phyloP scores from a whole-genome alignment of 2,888 invertebrate genomes.

The Pseudococcus longispinus region DNA sequence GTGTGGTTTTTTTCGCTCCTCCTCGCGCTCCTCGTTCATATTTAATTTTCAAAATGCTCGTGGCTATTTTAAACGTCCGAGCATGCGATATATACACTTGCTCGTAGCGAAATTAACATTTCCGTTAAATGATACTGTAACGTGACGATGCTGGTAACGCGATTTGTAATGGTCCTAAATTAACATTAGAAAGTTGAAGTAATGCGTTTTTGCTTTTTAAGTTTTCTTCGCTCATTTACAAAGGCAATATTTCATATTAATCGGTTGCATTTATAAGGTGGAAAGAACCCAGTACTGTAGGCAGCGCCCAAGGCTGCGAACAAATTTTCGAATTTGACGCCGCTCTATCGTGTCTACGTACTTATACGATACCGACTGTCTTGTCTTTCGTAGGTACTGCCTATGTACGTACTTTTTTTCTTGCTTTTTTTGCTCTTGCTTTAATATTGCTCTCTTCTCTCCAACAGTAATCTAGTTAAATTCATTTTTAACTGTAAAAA shows the following conservation, averaged over 20 bases:
- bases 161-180: conserved; percentile 51
- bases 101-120: conserved; percentile 44
- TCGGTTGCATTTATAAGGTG: conserved; percentile 21
- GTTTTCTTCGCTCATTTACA: conserved; percentile 23
- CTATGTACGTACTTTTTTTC: background rate
- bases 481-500: conserved; percentile 56
- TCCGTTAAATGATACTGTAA: conserved; percentile 52
- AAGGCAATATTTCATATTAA: conserved; percentile 53
- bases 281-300: background rate
- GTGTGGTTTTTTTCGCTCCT: conserved; percentile 21
- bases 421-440: background rate
- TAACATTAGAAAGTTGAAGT: conserved; percentile 49
- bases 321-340: conserved; percentile 37
- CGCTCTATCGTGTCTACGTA: background rate
- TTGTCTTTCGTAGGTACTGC: too few relatives aligned
- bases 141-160: conserved; percentile 45
- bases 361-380: background rate
- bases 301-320: background rate
- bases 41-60: conserved; percentile 45
- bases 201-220: conserved; percentile 44
- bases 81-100: conserved; percentile 41
- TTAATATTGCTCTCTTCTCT: background rate
- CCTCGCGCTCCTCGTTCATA: background rate
- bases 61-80: conserved; percentile 24
- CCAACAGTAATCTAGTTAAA: conserved; percentile 49